Base-by-base conservation (phyloP, 2,797 vertebrate species). In the Coreius guichenoti region DNA sequence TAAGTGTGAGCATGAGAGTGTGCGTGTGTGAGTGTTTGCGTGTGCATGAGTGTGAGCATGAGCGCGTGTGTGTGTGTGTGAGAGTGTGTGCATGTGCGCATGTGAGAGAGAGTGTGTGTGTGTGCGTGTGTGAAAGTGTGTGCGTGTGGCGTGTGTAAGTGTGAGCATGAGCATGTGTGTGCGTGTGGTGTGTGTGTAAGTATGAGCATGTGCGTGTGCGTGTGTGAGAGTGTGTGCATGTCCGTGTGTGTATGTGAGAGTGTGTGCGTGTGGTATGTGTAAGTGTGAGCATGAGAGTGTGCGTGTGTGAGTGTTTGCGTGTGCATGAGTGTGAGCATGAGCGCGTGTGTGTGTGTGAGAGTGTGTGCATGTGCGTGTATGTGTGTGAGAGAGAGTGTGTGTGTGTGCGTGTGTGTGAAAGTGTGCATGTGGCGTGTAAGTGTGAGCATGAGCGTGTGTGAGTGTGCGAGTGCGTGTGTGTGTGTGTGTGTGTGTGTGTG, bases 281-380 rank as follows among this genome's bases (percentile, higher is more conserved):
- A n/a, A n/a, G n/a, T n/a, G n/a, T n/a, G n/a, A n/a, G n/a, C n/a
- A n/a, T n/a, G n/a, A n/a, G n/a, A n/a, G 6, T 11, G 70, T 4
- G 82, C 61, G 33, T 54, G 80, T 83, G 19, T 54, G 56, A n/a
- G 56, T 58, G 56, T n/a, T 23, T 11, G 21, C 1, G 21, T 61
- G 68, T 47, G 49, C n/a, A n/a, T n/a, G n/a, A n/a, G n/a, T n/a
- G n/a, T n/a, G n/a, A n/a, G n/a, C n/a, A n/a, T n/a, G n/a, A n/a
- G n/a, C n/a, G n/a, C n/a, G n/a, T 74, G 72, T 47, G 82, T 47
- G 74, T 78, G 56, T 87, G 84, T 81, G 88, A 12, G 45, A 5
- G 73, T 61, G 80, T 26, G 61, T 19, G 61, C 58, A 73, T 63
- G 78, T 56, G 70, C 81, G 84, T 77, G 79, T 63, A 80, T 49